phyloP scores from a whole-genome alignment of 2,113 vertebrate genomes.

The Cricetomys ansorgei region DNA sequence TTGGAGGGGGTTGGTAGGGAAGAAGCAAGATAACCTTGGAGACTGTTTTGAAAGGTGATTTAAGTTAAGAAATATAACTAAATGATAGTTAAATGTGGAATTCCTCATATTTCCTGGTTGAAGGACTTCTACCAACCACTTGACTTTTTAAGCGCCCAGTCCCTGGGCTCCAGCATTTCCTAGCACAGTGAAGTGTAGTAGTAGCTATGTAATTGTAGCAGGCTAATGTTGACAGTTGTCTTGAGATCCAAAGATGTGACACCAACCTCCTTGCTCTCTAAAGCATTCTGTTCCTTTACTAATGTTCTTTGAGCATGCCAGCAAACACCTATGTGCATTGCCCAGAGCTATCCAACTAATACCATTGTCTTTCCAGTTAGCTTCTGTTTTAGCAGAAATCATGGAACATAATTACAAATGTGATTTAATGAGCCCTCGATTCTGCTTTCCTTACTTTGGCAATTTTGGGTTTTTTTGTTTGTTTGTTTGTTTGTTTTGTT shows the following conservation, averaged over 20 bases:
- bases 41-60: neutral
- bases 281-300: conserved; percentile 81
- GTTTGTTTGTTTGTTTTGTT: no score
- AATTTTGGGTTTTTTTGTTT: no score
- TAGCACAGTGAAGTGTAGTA: neutral
- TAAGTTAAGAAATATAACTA: neutral
- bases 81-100: neutral
- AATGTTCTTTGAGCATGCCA: conserved; percentile 86
- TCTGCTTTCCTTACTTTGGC: conserved; percentile 69
- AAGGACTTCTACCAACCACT: neutral
- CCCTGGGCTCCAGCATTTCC: neutral
- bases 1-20: neutral
- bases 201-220: neutral
- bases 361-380: conserved; percentile 73
- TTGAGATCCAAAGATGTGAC: conserved; percentile 73
- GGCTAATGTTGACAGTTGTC: conserved; percentile 49
- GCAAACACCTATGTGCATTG: conserved; percentile 69
- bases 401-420: conserved; percentile 84
- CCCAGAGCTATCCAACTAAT: conserved; percentile 83
- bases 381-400: conserved; percentile 80
- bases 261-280: conserved; percentile 57
- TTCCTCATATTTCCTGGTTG: neutral
- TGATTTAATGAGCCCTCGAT: conserved; percentile 62
- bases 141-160: neutral
- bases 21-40: no score